Base-by-base conservation (phyloP, 1,140 invertebrate genomes). In the Zaprionus taronus region DNA sequence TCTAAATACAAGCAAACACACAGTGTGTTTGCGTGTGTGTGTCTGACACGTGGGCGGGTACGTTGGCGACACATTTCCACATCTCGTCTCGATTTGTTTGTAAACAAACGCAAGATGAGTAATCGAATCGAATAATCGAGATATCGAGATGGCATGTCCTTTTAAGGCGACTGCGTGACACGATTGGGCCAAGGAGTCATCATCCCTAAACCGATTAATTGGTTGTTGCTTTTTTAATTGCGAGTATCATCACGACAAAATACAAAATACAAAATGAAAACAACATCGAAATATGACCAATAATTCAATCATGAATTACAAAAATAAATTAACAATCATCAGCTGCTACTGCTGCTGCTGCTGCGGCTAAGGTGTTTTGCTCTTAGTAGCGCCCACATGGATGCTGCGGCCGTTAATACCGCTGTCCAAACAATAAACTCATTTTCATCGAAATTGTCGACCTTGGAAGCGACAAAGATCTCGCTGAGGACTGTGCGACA, bases 281-380 rank as follows among this genome's bases (percentile, higher is more conserved):
- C 17, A 76, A 15, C 22, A 49, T 44, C 26, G 15, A 73, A 67
- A 53, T 53, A 51, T 63, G 41, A 44, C 36, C 68, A 64, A 85
- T 87, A 83, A 85, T 80, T 77, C 57, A 85, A 80, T 87, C 85
- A 90, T 89, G 81, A 87, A 89, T 89, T 89, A 81, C 85, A 67
- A 87, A 87, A 87, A 87, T 87, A 87, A 87, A 89, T 79, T 73
- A 67, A 79, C 71, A 87, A 87, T 87, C 84, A 87, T 89, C 82
- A 51, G n/a, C 61, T 57, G 26, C 24, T 20, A 53, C 5, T 41
- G 20, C 20, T 28, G 20, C 5, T 38, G 20, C 61, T 20, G 24
- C 36, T 66, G 69, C 24, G 55, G 62, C 55, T 76, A 63, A 86
- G 83, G 83, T 86, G 83, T 76, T 84, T 81, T 73, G 57, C 24